These are phyloP conservation scores for Drosophila subobscura DNA, from an alignment of 1,140 invertebrate genomes.

Conservation along the genomic window DNA sequence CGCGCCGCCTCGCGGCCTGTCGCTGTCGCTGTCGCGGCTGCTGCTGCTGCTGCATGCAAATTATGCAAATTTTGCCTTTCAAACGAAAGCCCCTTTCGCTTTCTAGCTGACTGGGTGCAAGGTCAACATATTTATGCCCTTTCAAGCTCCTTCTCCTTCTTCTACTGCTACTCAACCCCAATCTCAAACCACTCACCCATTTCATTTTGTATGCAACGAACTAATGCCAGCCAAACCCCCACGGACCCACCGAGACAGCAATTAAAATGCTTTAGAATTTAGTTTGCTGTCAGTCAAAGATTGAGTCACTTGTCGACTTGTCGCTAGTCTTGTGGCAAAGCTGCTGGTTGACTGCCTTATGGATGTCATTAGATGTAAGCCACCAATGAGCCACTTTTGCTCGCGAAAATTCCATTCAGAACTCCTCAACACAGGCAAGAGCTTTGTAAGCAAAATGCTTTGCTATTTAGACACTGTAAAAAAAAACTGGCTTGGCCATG, in stretches of 20 bases:
- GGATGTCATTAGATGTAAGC: slow-evolving; percentile 45
- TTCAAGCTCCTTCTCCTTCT: not conserved
- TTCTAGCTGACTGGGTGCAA: slow-evolving; percentile 67
- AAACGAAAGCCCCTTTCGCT: slow-evolving; percentile 56
- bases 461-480: not conserved
- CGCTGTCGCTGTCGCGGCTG: not conserved
- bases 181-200: too few species aligned
- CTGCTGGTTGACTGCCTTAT: slow-evolving; percentile 17
- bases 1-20: not conserved
- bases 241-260: slow-evolving; percentile 41
- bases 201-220: slow-evolving; percentile 17
- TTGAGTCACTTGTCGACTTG: slow-evolving; percentile 46
- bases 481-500: not conserved
- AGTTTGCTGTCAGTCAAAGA: slow-evolving; percentile 45
- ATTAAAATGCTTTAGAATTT: slow-evolving; percentile 62
- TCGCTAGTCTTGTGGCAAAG: slow-evolving; percentile 36
- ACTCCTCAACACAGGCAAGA: slow-evolving; percentile 14
- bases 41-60: slow-evolving; percentile 48
- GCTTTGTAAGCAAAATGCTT: slow-evolving; percentile 26
- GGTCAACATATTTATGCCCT: slow-evolving; percentile 68
- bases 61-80: slow-evolving; percentile 71
- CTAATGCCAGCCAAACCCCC: slow-evolving; percentile 12
- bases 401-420: slow-evolving; percentile 1
- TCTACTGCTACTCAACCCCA: too few species aligned
- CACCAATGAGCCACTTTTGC: slow-evolving; percentile 27